Evolutionary conservation across 2,888 invertebrate genomes (phyloP).

Genomic region (Drosophila paranaensis): DNA sequence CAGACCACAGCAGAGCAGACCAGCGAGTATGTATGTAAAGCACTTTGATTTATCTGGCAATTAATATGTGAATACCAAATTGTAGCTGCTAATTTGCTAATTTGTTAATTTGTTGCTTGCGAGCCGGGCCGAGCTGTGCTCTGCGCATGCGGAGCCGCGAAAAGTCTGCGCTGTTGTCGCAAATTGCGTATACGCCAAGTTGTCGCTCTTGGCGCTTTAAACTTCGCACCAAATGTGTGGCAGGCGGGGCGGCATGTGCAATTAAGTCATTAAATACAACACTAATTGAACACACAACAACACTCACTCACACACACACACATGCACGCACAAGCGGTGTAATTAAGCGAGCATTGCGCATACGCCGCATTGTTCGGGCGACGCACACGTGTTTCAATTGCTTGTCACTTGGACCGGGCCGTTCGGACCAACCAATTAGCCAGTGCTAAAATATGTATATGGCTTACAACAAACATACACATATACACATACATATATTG

Average conservation of each 20-base stretch:
- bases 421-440: constrained; percentile 39
- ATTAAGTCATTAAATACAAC: constrained; percentile 76
- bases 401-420: constrained; percentile 30
- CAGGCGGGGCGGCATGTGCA: constrained; percentile 44
- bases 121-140: constrained; percentile 3
- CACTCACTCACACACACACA: neutral
- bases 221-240: constrained; percentile 17
- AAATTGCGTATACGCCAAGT: constrained; percentile 51
- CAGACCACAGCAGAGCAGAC: neutral
- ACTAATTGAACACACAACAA: constrained; percentile 64
- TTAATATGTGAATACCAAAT: constrained; percentile 39
- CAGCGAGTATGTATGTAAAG: constrained; percentile 14
- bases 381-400: constrained; percentile 31
- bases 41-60: constrained; percentile 46
- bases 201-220: constrained; percentile 13
- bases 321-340: constrained; percentile 20
- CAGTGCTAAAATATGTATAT: constrained; percentile 45
- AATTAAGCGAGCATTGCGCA: constrained; percentile 68
- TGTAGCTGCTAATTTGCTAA: constrained; percentile 50
- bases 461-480: constrained; percentile 33
- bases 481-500: neutral
- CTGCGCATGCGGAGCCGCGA: constrained; percentile 39
- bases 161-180: constrained; percentile 33
- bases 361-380: constrained; percentile 58
- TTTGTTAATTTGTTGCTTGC: constrained; percentile 26